Conservation (phyloP, 1,140 invertebrate species). For the Dreissena rostriformis region DNA sequence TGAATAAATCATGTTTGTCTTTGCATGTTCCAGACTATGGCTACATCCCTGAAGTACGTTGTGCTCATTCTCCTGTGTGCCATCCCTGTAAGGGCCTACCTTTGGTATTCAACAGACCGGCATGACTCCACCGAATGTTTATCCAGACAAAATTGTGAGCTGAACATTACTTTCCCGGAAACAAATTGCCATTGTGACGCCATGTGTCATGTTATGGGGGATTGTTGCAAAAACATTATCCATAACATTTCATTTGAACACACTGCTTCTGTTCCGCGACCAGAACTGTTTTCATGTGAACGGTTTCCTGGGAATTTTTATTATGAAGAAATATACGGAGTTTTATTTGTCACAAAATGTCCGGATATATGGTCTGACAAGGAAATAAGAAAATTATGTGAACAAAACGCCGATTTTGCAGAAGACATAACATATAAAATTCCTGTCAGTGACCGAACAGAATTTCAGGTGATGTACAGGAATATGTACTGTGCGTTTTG, state of each 20-base stretch:
- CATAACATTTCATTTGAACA: too few species aligned
- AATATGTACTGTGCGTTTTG: constrained; percentile 23
- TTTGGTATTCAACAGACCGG: too few species aligned
- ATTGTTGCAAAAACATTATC: background rate
- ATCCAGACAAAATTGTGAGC: too few species aligned
- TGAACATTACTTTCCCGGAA: background rate
- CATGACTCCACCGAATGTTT: too few species aligned
- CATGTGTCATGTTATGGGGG: too few species aligned
- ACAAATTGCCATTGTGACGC: constrained; percentile 29
- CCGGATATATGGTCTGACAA: background rate
- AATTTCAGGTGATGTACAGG: background rate
- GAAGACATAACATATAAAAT: background rate
- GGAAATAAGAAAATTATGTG: background rate
- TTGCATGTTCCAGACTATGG: too few species aligned
- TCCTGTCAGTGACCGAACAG: background rate
- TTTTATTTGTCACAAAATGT: background rate
- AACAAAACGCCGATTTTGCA: background rate
- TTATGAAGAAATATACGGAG: background rate
- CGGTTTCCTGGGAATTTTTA: too few species aligned
- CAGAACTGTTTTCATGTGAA: too few species aligned
- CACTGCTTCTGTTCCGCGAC: background rate
- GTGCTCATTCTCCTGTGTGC: too few species aligned
- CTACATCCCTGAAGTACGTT: too few species aligned
- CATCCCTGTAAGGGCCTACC: too few species aligned
- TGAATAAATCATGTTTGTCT: too few species aligned